Conservation (phyloP, 2,113 vertebrate species). For the Neofelis nebulosa region DNA sequence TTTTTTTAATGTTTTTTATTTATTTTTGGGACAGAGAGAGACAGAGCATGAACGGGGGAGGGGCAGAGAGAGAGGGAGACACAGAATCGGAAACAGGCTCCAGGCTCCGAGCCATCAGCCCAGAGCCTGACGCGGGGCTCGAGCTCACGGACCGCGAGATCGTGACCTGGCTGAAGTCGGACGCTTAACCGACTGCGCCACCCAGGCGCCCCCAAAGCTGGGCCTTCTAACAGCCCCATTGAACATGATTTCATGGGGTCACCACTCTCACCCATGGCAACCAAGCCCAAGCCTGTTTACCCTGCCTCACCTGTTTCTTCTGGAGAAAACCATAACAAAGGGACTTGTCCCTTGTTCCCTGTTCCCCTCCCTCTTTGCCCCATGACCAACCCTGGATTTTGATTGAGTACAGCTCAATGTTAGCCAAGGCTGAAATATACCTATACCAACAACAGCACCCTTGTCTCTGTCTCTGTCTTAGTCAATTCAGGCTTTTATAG, state of each 20-base stretch:
- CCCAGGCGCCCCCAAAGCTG: too few species aligned
- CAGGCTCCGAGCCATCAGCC: too few species aligned
- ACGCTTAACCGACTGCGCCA: too few species aligned
- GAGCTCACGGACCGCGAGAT: too few species aligned
- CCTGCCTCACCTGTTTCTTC: neutral
- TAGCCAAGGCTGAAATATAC: neutral
- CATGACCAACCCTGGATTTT: neutral
- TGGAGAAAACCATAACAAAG: neutral
- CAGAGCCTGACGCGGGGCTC: too few species aligned
- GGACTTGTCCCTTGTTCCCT: neutral
- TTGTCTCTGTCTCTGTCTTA: neutral
- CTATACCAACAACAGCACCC: rapidly evolving
- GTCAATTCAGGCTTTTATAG: neutral
- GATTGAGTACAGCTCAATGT: neutral
- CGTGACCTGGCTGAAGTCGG: too few species aligned
- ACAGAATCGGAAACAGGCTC: too few species aligned
- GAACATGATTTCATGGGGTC: neutral
- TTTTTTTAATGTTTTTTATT: too few species aligned
- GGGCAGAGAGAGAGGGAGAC: too few species aligned
- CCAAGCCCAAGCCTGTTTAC: rapidly evolving
- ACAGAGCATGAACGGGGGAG: too few species aligned
- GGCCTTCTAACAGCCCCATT: neutral
- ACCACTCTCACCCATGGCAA: neutral
- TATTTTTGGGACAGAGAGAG: too few species aligned
- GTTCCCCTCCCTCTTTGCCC: neutral